Base-by-base conservation (phyloP, 2,797 vertebrate species). In the Chaetophractus vellerosus region DNA sequence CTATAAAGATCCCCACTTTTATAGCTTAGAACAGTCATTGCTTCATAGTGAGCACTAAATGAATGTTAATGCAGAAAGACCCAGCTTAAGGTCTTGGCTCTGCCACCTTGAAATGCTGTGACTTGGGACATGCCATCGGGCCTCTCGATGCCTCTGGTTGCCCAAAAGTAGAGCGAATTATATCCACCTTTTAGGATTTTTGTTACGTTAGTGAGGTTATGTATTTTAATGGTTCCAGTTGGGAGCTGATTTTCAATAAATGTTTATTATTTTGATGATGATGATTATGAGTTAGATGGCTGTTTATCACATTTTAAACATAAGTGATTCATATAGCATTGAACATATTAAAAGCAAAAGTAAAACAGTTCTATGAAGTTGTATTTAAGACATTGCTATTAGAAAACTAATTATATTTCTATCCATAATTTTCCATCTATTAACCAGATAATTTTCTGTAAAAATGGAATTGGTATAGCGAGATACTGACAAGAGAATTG, bases 281-380 rank as follows among this genome's bases (percentile, higher is more conserved):
- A 33, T 64, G 48, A 11, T 69, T 78, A 38, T 81, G 76, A 90
- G 41, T 83, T 78, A 78, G 26, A 55, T 15, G 68, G 38, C 41
- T 79, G 21, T 82, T 86, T 82, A 33, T 28, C 71, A 89, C n/a
- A 36, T 83, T 93, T 88, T 71, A 12, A 83, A n/a, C 68, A 78
- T 28, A 63, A 55, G 50, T 88, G 26, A 84, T 90, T 48, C 36
- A 61, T n/a, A 38, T 74, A 78, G 4, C 41, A 66, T 38, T 86
- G 18, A 71, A 59, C 23, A 74, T 15, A 23, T 71, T 71, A 78
- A 78, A 4, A 69, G 23, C 59, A 64, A 57, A 33, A 63, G 7
- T 59, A 48, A 63, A 79, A 38, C 33, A 68, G 18, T 87, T 21
- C 52, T 85, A 6, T 76, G 84, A 83, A 76, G 63, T 64, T 79